Conservation (phyloP, 2,113 vertebrate species). For the Acrocephalus arundinaceus region DNA sequence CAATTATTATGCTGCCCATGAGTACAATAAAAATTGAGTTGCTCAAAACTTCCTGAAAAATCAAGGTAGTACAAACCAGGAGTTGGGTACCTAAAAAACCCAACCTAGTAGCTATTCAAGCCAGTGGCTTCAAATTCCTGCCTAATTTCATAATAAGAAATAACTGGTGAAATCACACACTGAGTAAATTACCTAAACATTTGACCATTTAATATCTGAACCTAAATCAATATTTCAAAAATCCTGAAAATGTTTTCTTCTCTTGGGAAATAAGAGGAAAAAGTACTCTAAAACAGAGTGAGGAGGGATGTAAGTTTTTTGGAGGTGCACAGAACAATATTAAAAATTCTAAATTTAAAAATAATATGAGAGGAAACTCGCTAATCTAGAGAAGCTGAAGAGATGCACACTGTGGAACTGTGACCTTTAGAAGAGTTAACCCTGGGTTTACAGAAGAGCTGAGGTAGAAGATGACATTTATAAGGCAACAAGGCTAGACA, state of each 20-base stretch:
- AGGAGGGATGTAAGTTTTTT: neutral
- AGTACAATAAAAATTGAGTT: neutral
- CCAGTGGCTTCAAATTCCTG: neutral
- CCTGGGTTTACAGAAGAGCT: neutral
- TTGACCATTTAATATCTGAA: neutral
- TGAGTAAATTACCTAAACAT: neutral
- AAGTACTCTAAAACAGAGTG: neutral
- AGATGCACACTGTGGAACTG: neutral
- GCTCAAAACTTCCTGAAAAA: neutral
- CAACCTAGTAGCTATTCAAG: neutral
- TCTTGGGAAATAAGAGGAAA: neutral
- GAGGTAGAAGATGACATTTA: conserved; percentile 31
- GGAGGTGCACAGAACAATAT: neutral
- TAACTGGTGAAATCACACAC: neutral
- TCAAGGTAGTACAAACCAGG: neutral
- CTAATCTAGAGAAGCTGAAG: conserved; percentile 30
- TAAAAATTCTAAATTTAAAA: neutral
- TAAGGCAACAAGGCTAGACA: conserved; percentile 56
- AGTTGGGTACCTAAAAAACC: neutral
- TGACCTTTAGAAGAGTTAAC: conserved; percentile 46
- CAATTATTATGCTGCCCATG: neutral
- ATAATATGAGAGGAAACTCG: neutral
- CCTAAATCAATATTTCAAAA: neutral
- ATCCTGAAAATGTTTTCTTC: neutral
- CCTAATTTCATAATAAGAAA: neutral